A percentile compares a stretch with the other conserved stretches of the same genome.
Conservation (phyloP, 2,888 invertebrate species). For the Tiliacea aurago region DNA sequence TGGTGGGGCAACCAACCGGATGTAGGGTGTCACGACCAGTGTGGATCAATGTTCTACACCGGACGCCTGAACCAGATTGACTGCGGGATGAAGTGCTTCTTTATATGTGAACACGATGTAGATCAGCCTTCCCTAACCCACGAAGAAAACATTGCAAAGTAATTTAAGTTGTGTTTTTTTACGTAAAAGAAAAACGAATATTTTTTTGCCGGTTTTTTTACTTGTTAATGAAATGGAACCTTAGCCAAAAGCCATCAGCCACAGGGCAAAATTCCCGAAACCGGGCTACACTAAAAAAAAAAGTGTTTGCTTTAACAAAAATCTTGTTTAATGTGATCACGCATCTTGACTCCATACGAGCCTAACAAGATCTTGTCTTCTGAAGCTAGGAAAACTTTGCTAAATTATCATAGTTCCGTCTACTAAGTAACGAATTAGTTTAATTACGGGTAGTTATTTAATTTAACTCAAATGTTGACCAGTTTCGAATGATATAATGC, state of each 20-base stretch:
- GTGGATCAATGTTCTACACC: constrained; percentile 38
- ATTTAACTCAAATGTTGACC: no score
- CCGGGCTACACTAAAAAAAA: no score
- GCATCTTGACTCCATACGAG: no score
- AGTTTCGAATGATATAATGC: no score
- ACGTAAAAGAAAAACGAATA: not conserved
- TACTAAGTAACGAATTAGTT: no score
- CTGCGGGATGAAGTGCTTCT: constrained; percentile 27
- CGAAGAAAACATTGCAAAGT: constrained; percentile 10
- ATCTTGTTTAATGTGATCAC: no score
- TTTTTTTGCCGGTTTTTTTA: not conserved
- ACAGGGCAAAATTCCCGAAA: not conserved
- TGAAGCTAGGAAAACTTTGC: no score
- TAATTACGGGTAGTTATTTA: no score
- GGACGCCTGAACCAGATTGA: constrained; percentile 29
- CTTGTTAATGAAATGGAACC: not conserved
- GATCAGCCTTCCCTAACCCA: not conserved
- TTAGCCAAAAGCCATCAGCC: no score
- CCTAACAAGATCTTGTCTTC: no score
- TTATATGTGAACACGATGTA: constrained; percentile 37
- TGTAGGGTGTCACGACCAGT: constrained; percentile 22
- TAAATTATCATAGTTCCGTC: no score
- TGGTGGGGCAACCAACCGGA: constrained; percentile 21
- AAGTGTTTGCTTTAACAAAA: no score
- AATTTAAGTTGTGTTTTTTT: not conserved